A percentile compares a stretch with the other conserved stretches of the same genome.
Conservation (phyloP, 2,797 vertebrate genomes). For the Poecilia velifera region DNA sequence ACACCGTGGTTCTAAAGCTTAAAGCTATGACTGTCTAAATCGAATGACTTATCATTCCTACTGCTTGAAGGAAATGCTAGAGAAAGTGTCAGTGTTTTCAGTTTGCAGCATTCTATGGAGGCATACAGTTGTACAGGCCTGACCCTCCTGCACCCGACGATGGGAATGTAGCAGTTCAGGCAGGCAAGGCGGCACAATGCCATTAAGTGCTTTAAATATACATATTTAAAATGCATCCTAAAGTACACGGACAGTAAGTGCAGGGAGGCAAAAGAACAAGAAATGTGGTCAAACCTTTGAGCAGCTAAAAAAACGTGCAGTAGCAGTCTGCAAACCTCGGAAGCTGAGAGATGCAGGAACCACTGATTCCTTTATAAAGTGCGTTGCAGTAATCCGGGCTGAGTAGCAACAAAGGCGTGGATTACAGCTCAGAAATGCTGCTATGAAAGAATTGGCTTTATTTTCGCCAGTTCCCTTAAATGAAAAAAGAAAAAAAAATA, state of each 20-base stretch:
- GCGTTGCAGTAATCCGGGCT: background rate
- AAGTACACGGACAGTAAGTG: background rate
- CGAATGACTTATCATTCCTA: background rate
- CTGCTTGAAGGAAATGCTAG: background rate
- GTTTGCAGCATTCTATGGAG: background rate
- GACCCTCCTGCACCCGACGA: background rate
- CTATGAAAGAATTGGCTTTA: background rate
- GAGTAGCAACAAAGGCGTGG: background rate
- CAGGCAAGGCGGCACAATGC: background rate
- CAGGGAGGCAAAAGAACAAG: background rate
- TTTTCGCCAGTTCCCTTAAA: background rate
- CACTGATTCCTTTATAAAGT: background rate
- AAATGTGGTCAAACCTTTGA: background rate
- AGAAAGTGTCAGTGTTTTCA: background rate
- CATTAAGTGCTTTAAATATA: background rate
- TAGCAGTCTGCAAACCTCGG: background rate
- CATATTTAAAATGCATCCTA: background rate
- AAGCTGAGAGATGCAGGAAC: background rate
- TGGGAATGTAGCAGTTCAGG: too few relatives aligned
- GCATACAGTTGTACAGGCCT: background rate
- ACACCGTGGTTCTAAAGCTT: background rate
- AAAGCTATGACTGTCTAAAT: background rate
- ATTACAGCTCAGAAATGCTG: background rate
- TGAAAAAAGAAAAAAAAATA: background rate
- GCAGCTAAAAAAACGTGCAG: background rate